Evolutionary conservation across 2,888 invertebrate genomes (phyloP), one percentile per base, ranked within the genome.

Genomic region (Tenthredo mesomela): DNA sequence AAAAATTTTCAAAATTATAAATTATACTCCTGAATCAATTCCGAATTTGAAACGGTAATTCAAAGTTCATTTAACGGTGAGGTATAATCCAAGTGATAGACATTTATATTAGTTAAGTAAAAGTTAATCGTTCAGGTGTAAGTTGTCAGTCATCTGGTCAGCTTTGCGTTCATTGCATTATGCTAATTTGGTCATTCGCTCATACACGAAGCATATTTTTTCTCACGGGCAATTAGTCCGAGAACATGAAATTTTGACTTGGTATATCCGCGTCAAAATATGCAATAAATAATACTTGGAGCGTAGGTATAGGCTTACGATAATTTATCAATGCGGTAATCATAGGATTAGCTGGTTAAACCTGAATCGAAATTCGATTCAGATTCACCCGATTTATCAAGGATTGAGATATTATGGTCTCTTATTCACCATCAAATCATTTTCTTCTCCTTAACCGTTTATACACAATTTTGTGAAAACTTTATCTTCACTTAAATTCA

Each of bases 91-190:
- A 33, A 18, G 18, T 67, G 67, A 67, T 33, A 6, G 67, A 67
- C 67, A 18, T 33, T 67, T 18, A 18, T 67, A 18, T 6, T 6
- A 15, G n/a, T 6, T 54, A 4, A 15, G 15, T 18, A 33, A 33
- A 67, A 67, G 67, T 33, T 67, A 67, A 67, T 67, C 67, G 33
- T 67, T 67, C 67, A 33, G 67, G 33, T 67, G 67, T 67, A 67
- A 67, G 33, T 67, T 67, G 67, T 67, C 67, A 67, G 33, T 67
- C 67, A 67, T 67, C 33, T 33, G 5, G 18, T 67, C 67, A 33
- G 33, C 67, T 67, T 67, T 33, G 67, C 33, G 5, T 67, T 67
- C 67, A 67, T 67, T 18, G 33, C 29, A 67, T 67, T 67, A 33
- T 33, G 67, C 18, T 67, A 67, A 67, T 67, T 33, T 12, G 1